A percentile compares a stretch with the other conserved stretches of the same genome.
Evolutionary conservation across 1,140 invertebrate species (phyloP).

Genomic region (Sminthurides bifidus): DNA sequence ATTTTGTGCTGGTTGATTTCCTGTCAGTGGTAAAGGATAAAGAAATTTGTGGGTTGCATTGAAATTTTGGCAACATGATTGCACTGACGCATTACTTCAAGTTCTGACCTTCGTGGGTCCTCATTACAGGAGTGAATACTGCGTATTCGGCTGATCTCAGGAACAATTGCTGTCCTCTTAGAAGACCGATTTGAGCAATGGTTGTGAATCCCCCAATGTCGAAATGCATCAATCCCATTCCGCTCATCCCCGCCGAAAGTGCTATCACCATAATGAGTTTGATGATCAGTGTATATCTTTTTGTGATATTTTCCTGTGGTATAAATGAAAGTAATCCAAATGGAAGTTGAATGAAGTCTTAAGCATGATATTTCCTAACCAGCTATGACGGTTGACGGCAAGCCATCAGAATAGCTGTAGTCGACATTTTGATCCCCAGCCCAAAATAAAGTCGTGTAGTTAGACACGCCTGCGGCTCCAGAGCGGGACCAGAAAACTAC

Average conservation of each 20-base stretch:
- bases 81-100: no score
- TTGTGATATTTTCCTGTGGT: no score
- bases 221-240: conserved; percentile 38
- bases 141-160: conserved; percentile 39
- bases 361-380: conserved; percentile 12
- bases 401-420: conserved; percentile 36
- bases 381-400: conserved; percentile 35
- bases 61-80: no score
- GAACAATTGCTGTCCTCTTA: conserved; percentile 35
- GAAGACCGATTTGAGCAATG: conserved; percentile 25
- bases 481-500: conserved; percentile 36
- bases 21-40: no score
- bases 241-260: conserved; percentile 35
- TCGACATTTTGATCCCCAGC: conserved; percentile 41
- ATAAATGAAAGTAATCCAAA: no score
- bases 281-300: no score
- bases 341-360: no score
- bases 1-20: conserved; percentile 36
- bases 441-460: conserved; percentile 36
- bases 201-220: conserved; percentile 41
- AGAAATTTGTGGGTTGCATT: no score
- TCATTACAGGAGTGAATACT: conserved; percentile 38
- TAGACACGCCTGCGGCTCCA: conserved; percentile 34
- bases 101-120: conserved; percentile 36
- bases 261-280: conserved; percentile 32